Conservation (phyloP, 2,797 vertebrate species). For the Dendrocincla tyrannina region DNA sequence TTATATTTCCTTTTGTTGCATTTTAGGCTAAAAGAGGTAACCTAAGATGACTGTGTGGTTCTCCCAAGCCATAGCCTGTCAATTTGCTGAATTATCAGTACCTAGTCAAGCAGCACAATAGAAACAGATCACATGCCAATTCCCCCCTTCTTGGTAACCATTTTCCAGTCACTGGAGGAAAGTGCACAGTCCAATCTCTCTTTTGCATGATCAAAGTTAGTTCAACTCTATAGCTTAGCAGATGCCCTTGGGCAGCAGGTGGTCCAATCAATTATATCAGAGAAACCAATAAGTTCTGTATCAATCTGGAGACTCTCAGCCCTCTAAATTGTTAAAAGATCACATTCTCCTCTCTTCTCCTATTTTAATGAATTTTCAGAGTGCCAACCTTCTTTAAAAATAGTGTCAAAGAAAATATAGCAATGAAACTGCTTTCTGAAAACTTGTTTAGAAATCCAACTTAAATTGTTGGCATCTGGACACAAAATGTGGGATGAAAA, state of each 20-base stretch:
- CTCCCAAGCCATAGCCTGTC: constrained; percentile 62
- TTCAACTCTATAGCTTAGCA: constrained; percentile 59
- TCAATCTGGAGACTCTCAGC: constrained; percentile 1
- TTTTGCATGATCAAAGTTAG: constrained; percentile 56
- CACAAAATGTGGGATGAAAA: background rate
- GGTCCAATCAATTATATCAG: constrained; percentile 26
- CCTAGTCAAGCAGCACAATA: constrained; percentile 65
- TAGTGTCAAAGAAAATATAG: background rate
- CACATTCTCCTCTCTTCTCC: background rate
- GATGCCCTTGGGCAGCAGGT: constrained; percentile 57
- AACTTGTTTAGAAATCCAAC: background rate
- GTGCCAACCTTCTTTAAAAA: background rate
- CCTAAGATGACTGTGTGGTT: constrained; percentile 51
- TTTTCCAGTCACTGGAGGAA: constrained; percentile 56
- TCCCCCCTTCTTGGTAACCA: constrained; percentile 23
- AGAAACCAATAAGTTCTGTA: constrained; percentile 38
- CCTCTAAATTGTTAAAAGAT: constrained; percentile 29
- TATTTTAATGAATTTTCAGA: constrained; percentile 36
- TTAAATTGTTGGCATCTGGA: background rate
- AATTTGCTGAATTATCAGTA: constrained; percentile 65
- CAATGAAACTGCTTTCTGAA: background rate
- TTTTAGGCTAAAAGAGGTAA: constrained; percentile 51
- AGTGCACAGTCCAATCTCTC: constrained; percentile 28
- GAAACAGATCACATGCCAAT: constrained; percentile 63
- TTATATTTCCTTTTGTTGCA: constrained; percentile 4